Percentiles rank a stretch among this genome's conserved stretches.
Conservation (phyloP, 2,888 invertebrate species). For the Parnassius mnemosyne region DNA sequence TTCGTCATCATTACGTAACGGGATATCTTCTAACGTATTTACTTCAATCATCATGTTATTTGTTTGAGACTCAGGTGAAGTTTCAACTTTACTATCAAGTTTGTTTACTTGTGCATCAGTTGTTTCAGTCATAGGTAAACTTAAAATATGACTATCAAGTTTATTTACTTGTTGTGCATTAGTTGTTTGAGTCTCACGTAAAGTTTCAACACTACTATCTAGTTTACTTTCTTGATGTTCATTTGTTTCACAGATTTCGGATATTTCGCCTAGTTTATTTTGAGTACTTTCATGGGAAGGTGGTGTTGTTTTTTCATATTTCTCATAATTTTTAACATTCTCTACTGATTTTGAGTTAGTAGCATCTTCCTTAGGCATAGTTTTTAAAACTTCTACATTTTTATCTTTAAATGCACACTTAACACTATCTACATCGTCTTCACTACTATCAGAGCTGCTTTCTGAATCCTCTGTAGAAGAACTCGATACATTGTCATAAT, state of each 20-base stretch:
- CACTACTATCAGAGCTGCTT: conserved; percentile 39
- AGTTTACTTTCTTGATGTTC: too few species aligned
- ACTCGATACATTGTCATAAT: conserved; percentile 50
- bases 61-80: conserved; percentile 1
- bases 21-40: neutral
- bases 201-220: too few species aligned
- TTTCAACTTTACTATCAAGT: neutral
- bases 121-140: too few species aligned
- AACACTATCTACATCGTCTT: conserved; percentile 18
- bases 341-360: conserved; percentile 7
- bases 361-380: conserved; percentile 7
- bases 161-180: too few species aligned
- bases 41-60: neutral
- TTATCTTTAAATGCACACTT: neutral
- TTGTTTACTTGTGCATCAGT: neutral
- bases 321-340: neutral
- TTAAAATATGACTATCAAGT: too few species aligned
- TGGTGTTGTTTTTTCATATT: neutral
- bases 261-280: neutral
- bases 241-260: too few species aligned
- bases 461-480: conserved; percentile 46
- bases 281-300: neutral
- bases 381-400: neutral
- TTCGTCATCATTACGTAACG: neutral
- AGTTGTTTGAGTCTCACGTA: too few species aligned